Percentiles rank a stretch among this genome's conserved stretches.
Conservation (phyloP, 1,140 invertebrate genomes). For the Zelostemma sp. region DNA sequence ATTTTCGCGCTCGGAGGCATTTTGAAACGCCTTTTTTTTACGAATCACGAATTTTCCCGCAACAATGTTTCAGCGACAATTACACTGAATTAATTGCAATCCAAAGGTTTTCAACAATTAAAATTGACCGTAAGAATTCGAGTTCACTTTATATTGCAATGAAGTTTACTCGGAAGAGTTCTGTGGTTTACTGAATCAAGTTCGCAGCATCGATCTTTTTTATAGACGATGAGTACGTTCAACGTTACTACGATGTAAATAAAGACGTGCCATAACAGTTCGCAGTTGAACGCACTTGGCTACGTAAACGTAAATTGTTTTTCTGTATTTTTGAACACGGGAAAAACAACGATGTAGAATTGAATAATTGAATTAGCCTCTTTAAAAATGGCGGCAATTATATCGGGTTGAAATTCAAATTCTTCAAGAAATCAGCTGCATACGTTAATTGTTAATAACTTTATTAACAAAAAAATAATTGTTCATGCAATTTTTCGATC, state of each 20-base stretch:
- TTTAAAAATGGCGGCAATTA: too few relatives aligned
- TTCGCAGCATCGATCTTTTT: background rate
- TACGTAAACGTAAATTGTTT: conserved; percentile 6
- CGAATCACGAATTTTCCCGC: background rate
- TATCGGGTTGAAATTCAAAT: too few relatives aligned
- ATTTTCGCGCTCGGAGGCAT: conserved; percentile 17
- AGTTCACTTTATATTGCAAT: conserved; percentile 3
- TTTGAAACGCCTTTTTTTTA: background rate
- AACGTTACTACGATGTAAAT: conserved; percentile 8
- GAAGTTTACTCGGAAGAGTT: conserved; percentile 2
- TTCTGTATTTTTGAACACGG: background rate
- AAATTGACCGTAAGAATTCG: background rate
- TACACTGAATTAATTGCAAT: background rate
- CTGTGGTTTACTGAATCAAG: conserved; percentile 16
- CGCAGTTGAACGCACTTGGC: conserved; percentile 3
- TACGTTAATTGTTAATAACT: too few relatives aligned
- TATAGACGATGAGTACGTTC: conserved; percentile 23
- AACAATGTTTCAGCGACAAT: too few relatives aligned
- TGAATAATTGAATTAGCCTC: too few relatives aligned
- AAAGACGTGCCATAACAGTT: conserved; percentile 30
- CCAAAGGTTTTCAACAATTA: background rate
- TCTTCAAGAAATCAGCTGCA: too few relatives aligned
- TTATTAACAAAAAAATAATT: too few relatives aligned
- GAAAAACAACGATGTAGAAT: too few relatives aligned
- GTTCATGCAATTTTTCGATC: too few relatives aligned